Evolutionary conservation across 2,797 vertebrate species (phyloP).

Genomic region (Eremophila alpestris): DNA sequence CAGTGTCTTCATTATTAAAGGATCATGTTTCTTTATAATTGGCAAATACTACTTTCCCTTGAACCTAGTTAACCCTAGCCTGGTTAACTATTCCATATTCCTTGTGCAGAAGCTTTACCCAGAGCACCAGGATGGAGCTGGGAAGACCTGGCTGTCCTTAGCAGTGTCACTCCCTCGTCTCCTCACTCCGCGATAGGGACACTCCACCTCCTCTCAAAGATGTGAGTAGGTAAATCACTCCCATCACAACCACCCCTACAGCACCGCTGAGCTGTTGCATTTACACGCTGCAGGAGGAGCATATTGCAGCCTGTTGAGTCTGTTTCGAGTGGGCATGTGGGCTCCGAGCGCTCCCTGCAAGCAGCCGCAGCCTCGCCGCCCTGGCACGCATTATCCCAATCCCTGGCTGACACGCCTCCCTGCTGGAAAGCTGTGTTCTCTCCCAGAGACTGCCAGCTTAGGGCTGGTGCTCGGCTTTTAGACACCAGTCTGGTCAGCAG

Average conservation of each 20-base stretch:
- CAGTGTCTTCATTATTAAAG: neutral
- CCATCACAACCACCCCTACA: neutral
- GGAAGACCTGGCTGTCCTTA: neutral
- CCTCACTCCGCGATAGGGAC: accelerated
- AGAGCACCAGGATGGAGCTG: neutral
- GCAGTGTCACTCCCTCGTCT: neutral
- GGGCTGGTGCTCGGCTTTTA: neutral
- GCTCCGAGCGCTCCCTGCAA: neutral
- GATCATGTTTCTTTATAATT: neutral
- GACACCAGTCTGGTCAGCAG: neutral
- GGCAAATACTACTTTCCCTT: neutral
- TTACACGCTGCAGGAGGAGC: neutral
- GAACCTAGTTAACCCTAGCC: neutral
- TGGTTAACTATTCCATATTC: neutral
- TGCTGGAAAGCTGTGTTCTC: accelerated
- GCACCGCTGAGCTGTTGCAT: accelerated
- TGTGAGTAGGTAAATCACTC: neutral
- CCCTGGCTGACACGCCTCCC: neutral
- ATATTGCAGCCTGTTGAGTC: neutral
- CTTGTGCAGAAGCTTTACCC: neutral
- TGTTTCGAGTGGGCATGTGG: neutral
- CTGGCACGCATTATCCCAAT: accelerated
- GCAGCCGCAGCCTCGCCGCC: neutral
- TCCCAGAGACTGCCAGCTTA: neutral
- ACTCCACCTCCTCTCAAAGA: neutral